phyloP scores from a whole-genome alignment of 2,888 invertebrate species.

The Harmothoe impar region DNA sequence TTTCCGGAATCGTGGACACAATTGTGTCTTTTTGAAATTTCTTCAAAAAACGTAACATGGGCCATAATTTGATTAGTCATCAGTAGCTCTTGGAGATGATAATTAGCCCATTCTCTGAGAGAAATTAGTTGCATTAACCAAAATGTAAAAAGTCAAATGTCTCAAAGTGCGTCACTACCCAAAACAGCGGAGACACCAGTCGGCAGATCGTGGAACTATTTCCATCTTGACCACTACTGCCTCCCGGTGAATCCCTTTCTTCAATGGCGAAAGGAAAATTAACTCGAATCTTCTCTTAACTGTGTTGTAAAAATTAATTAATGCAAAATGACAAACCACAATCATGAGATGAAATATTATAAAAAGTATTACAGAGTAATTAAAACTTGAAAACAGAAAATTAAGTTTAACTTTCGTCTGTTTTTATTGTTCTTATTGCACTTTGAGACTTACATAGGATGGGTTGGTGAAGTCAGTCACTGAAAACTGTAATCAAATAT shows the following conservation, averaged over 20 bases:
- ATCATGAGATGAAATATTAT: background rate
- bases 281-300: background rate
- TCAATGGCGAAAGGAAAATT: background rate
- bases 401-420: background rate
- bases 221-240: background rate
- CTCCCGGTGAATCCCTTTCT: background rate
- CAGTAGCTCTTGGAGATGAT: background rate
- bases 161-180: slow-evolving; percentile 38
- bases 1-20: too few relatives aligned
- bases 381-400: background rate
- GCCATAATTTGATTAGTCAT: background rate
- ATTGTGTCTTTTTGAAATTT: too few relatives aligned
- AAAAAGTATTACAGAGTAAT: background rate
- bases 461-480: background rate
- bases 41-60: too few relatives aligned
- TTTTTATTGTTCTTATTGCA: slow-evolving; percentile 27
- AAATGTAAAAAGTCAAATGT: slow-evolving; percentile 30
- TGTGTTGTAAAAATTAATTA: background rate
- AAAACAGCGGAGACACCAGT: slow-evolving; percentile 9
- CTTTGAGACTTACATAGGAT: slow-evolving; percentile 24
- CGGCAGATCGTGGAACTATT: background rate
- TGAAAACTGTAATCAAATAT: background rate
- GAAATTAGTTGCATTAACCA: slow-evolving; percentile 17
- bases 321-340: slow-evolving; percentile 16
- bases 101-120: slow-evolving; percentile 3